Conservation (phyloP, 2,888 invertebrate genomes). For the Platycheirus albimanus region DNA sequence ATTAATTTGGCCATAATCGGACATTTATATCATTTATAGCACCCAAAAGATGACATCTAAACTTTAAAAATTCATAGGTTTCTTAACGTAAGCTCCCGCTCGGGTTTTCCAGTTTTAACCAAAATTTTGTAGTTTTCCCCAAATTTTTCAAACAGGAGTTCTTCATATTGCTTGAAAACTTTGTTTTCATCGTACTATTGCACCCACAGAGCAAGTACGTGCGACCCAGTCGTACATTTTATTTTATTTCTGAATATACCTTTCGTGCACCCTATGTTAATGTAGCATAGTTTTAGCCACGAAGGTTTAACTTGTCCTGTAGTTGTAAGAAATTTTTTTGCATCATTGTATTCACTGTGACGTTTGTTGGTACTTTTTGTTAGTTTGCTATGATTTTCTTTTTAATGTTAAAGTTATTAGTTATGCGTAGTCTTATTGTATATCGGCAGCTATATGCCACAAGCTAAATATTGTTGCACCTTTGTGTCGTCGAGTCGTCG, state of each 20-base stretch:
- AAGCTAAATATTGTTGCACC: not conserved
- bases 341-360: not conserved
- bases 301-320: not conserved
- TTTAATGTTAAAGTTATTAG: not conserved
- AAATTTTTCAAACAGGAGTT: no score
- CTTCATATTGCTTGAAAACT: no score
- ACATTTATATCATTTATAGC: no score
- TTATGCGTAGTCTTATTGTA: not conserved
- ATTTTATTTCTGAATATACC: not conserved
- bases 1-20: no score
- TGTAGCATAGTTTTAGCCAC: conserved; percentile 5
- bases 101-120: no score
- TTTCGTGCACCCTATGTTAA: not conserved
- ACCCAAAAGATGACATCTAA: no score
- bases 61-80: no score
- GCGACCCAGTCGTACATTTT: no score
- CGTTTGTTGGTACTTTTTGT: not conserved
- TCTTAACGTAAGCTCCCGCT: no score
- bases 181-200: no score
- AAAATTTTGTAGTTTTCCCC: no score
- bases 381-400: not conserved
- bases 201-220: no score
- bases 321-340: not conserved
- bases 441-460: not conserved
- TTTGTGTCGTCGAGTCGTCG: not conserved